Evolutionary conservation across 2,797 vertebrate species (phyloP), one percentile per base, ranked within the genome.

Genomic region (Harpagifer antarcticus): DNA sequence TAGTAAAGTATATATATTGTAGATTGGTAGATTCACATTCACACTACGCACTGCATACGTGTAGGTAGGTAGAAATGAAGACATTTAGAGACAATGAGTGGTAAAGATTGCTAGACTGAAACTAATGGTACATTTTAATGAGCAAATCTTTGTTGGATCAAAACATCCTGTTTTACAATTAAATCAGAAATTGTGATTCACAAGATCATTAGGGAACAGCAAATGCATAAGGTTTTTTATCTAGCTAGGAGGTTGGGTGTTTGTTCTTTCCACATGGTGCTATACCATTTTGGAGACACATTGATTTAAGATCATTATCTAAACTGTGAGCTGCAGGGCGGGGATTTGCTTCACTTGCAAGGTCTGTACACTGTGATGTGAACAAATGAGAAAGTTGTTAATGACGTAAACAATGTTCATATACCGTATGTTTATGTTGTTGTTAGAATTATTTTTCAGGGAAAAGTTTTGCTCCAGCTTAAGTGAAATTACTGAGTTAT

Each of bases 281-380:
- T 50, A 58, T 33, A 42, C 11, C 58, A 48, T 70, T 74, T 40
- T 44, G 19, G 69, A 53, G 17, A 58, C 27, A 59, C 50, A 63
- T 62, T 49, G 45, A 57, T 71, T 78, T 74, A 23, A 56, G 48
- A 76, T 70, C 8, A 57, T 76, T 64, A 83, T 68, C 66, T 72
- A 53, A 67, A 65, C 58, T 56, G 53, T 65, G 55, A 64, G 31
- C 52, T 61, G 53, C 31, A 58, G 33, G 48, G n/a, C 59, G 54
- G 33, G 42, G 65, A 53, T 59, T 60, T 15, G 43, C 60, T 71
- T 68, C 55, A 57, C 73, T 68, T 68, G 23, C 19, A 65, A 57
- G 33, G 61, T 74, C 40, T 57, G 4, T 37, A 52, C 37, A 17
- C 40, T 65, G 31, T 45, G 65, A 75, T 53, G n/a, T 56, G 16